Conservation (phyloP, 2,113 vertebrate genomes). For the Gasterosteus aculeatus region DNA sequence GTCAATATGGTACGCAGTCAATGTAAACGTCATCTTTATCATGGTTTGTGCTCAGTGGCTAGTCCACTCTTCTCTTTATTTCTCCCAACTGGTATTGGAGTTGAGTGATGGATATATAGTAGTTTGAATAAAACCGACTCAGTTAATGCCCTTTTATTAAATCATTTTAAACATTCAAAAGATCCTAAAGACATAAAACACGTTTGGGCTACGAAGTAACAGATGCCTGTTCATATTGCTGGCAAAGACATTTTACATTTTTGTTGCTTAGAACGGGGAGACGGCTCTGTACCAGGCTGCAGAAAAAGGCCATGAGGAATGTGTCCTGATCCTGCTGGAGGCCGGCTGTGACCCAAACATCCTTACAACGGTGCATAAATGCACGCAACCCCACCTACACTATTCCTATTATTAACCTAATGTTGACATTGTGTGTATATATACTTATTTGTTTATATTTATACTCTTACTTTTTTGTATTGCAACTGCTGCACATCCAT, state of each 20-base stretch:
- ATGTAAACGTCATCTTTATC: slow-evolving; percentile 53
- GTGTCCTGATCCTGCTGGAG: slow-evolving; percentile 83
- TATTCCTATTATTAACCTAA: neutral
- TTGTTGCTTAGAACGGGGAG: slow-evolving; percentile 82
- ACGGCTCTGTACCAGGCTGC: slow-evolving; percentile 88
- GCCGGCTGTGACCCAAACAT: slow-evolving; percentile 86
- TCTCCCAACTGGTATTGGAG: neutral
- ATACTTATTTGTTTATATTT: neutral
- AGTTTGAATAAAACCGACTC: neutral
- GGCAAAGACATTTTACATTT: neutral
- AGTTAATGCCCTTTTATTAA: neutral
- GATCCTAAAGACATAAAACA: neutral
- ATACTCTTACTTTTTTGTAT: neutral
- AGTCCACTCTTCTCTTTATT: slow-evolving; percentile 23
- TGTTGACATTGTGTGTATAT: neutral
- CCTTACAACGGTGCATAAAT: slow-evolving; percentile 76
- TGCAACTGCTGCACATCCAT: neutral
- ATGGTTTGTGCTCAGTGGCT: slow-evolving; percentile 24
- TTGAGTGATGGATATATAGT: neutral
- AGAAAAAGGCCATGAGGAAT: slow-evolving; percentile 82
- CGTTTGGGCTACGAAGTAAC: slow-evolving; percentile 1
- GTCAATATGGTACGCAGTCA: slow-evolving; percentile 83
- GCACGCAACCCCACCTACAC: neutral
- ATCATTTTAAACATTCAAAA: neutral
- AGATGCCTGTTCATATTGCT: neutral